phyloP scores from a whole-genome alignment of 1,140 invertebrate genomes.

The Euglossa dilemma region DNA sequence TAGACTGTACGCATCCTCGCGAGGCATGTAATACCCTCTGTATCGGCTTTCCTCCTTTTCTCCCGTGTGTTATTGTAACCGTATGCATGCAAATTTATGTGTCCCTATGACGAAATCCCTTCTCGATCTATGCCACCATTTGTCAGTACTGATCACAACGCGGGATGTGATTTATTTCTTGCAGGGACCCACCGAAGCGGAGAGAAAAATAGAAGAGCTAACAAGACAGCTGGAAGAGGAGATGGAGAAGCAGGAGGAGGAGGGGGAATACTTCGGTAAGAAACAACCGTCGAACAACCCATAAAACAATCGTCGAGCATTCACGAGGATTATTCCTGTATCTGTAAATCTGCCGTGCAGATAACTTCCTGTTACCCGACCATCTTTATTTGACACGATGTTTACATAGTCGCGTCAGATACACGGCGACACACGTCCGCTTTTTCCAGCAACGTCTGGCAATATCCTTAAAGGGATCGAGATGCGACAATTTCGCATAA shows the following conservation, averaged over 20 bases:
- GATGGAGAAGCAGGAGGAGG: slow-evolving; percentile 96
- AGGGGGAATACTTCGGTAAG: slow-evolving; percentile 98
- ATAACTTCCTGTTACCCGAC: background rate
- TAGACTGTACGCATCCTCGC: background rate
- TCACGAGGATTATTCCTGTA: background rate
- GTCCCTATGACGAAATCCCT: slow-evolving; percentile 14
- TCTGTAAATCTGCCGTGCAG: background rate
- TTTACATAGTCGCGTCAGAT: background rate
- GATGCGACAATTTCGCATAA: background rate
- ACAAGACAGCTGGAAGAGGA: slow-evolving; percentile 95
- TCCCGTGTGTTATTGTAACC: background rate
- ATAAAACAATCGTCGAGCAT: slow-evolving; percentile 5
- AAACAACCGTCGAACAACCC: slow-evolving; percentile 40
- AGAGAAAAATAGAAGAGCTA: slow-evolving; percentile 94
- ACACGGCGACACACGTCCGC: too few species aligned
- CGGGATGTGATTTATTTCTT: slow-evolving; percentile 57
- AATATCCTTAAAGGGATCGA: background rate
- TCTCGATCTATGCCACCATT: slow-evolving; percentile 10
- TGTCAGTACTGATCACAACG: slow-evolving; percentile 30
- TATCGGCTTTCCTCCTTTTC: background rate
- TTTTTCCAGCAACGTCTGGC: background rate
- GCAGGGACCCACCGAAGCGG: slow-evolving; percentile 93
- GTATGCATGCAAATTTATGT: slow-evolving; percentile 15
- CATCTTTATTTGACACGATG: background rate
- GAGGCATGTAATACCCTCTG: slow-evolving; percentile 22